These are phyloP conservation scores for Diplosoma virens DNA, from an alignment of 23 tunicate species.

Conservation along the genomic window DNA sequence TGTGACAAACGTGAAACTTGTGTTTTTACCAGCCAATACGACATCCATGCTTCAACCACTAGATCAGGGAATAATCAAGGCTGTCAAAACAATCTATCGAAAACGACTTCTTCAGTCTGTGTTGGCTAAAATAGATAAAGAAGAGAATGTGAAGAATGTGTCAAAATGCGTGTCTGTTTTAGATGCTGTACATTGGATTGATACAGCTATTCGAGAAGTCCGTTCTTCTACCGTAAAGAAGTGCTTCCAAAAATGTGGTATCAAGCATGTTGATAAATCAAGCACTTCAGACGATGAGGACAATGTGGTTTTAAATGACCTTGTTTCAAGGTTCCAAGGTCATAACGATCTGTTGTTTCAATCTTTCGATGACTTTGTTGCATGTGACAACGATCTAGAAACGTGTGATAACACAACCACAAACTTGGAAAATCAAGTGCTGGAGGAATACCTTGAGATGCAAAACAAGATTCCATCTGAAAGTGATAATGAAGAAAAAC, in stretches of 20 bases:
- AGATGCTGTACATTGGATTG: slow-evolving; percentile 30
- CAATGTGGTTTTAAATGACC: not conserved
- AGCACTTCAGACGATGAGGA: slow-evolving; percentile 12
- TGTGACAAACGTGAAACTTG: slow-evolving; percentile 1
- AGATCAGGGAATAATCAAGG: slow-evolving; percentile 16
- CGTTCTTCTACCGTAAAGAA: slow-evolving; percentile 27
- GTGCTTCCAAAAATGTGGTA: slow-evolving; percentile 18
- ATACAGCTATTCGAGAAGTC: slow-evolving; percentile 23
- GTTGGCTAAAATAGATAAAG: slow-evolving; percentile 14
- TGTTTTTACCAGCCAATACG: slow-evolving; percentile 21
- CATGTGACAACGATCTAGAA: not conserved
- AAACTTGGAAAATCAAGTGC: too few relatives aligned
- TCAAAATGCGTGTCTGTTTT: slow-evolving; percentile 22
- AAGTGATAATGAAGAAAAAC: too few relatives aligned
- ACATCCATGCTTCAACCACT: slow-evolving; percentile 26
- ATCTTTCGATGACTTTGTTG: not conserved
- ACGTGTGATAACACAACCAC: too few relatives aligned
- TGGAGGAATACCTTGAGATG: too few relatives aligned
- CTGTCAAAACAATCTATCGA: slow-evolving; percentile 17
- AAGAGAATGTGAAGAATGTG: slow-evolving; percentile 3
- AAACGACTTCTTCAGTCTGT: slow-evolving; percentile 26
- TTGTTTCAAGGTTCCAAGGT: not conserved
- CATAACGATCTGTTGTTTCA: not conserved
- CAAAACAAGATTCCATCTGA: too few relatives aligned
- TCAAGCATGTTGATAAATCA: slow-evolving; percentile 18